Evolutionary conservation across 2,888 invertebrate species (phyloP).

Genomic region (Hedychridium roseum): DNA sequence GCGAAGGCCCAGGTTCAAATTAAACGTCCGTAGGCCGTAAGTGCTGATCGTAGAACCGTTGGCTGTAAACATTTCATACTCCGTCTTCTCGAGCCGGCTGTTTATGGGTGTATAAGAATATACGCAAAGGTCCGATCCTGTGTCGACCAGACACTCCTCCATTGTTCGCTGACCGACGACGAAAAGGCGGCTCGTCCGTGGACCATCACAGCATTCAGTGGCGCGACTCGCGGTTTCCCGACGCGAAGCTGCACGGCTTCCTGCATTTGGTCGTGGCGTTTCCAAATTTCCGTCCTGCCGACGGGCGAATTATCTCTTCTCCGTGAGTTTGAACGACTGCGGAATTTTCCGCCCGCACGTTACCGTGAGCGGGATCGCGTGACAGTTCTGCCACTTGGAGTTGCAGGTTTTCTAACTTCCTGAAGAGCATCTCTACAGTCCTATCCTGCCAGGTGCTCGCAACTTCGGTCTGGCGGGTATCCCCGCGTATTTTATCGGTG

Average conservation of each 20-base stretch:
- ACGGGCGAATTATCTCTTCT: background rate
- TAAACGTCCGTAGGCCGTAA: constrained; percentile 38
- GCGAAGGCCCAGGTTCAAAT: constrained; percentile 44
- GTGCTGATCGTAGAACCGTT: constrained; percentile 48
- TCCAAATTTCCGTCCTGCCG: constrained; percentile 4
- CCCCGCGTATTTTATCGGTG: too few relatives aligned
- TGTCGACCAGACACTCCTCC: constrained; percentile 31
- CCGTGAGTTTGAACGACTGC: background rate
- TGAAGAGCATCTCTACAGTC: background rate
- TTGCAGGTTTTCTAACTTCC: background rate
- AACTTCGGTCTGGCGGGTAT: too few relatives aligned
- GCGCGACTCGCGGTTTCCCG: constrained; percentile 37
- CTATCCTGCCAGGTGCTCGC: background rate
- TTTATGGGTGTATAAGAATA: constrained; percentile 23
- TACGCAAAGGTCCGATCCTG: constrained; percentile 32
- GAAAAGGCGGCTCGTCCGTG: constrained; percentile 25
- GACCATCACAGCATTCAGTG: constrained; percentile 39
- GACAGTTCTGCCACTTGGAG: background rate
- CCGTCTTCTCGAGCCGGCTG: constrained; percentile 25
- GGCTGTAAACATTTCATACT: constrained; percentile 45
- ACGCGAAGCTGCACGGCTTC: constrained; percentile 13
- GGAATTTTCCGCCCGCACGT: background rate
- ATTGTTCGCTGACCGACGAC: constrained; percentile 14
- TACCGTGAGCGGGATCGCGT: constrained; percentile 10
- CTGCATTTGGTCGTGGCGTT: constrained; percentile 11